Evolutionary conservation across 2,888 invertebrate genomes (phyloP).

Genomic region (Balanococcus diminutus): DNA sequence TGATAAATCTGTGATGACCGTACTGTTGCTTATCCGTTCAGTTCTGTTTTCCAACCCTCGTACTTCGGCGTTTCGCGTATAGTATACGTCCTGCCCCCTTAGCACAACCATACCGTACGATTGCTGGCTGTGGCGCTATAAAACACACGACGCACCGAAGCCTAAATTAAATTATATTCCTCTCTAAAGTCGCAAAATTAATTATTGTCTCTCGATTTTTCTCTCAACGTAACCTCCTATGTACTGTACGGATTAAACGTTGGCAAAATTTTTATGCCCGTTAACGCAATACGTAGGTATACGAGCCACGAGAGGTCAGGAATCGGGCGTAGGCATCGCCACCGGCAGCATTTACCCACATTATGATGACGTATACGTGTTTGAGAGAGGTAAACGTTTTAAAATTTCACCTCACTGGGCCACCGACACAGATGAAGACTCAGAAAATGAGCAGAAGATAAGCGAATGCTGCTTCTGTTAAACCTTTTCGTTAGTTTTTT

Average conservation of each 20-base stretch:
- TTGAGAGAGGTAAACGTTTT: neutral
- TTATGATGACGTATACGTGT: neutral
- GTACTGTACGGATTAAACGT: neutral
- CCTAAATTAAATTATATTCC: constrained; percentile 32
- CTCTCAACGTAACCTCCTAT: neutral
- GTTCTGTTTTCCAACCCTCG: neutral
- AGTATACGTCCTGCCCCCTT: neutral
- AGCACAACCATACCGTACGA: neutral
- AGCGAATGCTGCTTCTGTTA: neutral
- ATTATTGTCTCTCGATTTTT: constrained; percentile 31
- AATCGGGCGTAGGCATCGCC: neutral
- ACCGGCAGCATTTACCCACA: neutral
- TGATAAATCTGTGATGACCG: constrained; percentile 36
- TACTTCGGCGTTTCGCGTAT: neutral
- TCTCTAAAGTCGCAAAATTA: constrained; percentile 13
- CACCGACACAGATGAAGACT: neutral
- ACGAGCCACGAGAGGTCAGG: too few species aligned
- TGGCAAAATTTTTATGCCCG: neutral
- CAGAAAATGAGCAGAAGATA: neutral
- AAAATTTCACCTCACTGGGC: neutral
- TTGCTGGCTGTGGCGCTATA: neutral
- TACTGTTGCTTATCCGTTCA: neutral
- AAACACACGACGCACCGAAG: neutral
- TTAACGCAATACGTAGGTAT: neutral
- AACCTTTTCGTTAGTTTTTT: constrained; percentile 6